Evolutionary conservation across 2,888 invertebrate genomes (phyloP), one percentile per base, ranked within the genome.

Genomic region (Pachymerium ferrugineum): DNA sequence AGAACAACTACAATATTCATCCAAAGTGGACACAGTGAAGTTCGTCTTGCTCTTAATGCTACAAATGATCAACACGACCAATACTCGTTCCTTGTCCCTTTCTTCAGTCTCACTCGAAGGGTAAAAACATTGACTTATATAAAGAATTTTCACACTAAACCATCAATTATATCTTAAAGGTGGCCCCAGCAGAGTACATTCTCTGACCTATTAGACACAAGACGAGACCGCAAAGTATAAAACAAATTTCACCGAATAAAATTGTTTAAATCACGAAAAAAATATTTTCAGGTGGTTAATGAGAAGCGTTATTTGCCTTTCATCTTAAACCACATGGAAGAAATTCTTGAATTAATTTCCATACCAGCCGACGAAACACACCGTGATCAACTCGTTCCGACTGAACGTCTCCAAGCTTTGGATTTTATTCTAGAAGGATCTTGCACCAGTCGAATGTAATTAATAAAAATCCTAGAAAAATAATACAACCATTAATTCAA

Each of bases 11-110:
- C 16, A 54, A 54, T 22, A 10, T 19, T 16, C 19, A 10, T 8
- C 4, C 22, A 67, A 73, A 14, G 75, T 75, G 10, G 75, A 75
- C 47, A 75, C 75, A 1, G 8, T 75, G 67, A 75, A 73, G 70
- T 75, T 75, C 67, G 74, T 74, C 25, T 33, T 75, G 3, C 31
- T 75, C 14, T 70, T 75, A 10, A 73, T 69, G 25, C 16, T 75
- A 25, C 75, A 75, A 72, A 72, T 68, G 31, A 74, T 38, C 30
- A 75, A 73, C 38, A 75, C 70, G 29, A 73, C 68, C 6, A 70
- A 29, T 67, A 28, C 74, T n/a, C 69, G 70, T 16, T 71, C 75
- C 19, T 38, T 47, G 16, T 72, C 75, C 3, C 22, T 74, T 1
- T 54, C 72, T 35, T 72, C 74, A n/a, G 35, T 75, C 22, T 74